Base-by-base conservation (phyloP, 2,888 invertebrate species). In the Chirona hameri region DNA sequence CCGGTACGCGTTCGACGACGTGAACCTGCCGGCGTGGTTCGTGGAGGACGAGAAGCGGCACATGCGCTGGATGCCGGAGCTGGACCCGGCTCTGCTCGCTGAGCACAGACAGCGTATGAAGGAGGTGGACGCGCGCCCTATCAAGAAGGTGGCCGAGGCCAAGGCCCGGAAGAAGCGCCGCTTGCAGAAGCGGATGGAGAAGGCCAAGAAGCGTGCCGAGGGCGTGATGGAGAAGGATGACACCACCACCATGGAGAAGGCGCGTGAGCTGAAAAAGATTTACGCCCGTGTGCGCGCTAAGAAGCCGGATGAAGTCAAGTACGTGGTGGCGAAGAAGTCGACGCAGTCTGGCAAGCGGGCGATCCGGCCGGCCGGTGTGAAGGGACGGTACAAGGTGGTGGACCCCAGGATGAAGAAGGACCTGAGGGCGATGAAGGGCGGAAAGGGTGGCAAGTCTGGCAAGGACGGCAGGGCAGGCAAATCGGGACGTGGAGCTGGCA, bases 401-500 rank as follows among this genome's bases (percentile, higher is more conserved):
- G 99, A 99, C 91, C 93, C 94, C 1, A 91, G 99, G 85, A 93
- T 98, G 94, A 99, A 98, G 89, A 98, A 98, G 88, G 99, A 99
- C 88, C 89, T 87, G 57, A 85, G 87, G 31, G 85, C 83, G 10
- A 82, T 83, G 80, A 82, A 83, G 24, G 72, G 31, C 55, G 82
- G 27, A 39, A 83, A 83, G 81, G 80, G 39, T n/a, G 39, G 31
- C 48, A 60, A 60, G 24, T 5, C 21, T 21, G 39, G 65, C 86
- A 79, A 52, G 29, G 14, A 10, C 52, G 80, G 52, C 29, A 52
- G n/a, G 76, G 46, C 39, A 7, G 46, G 12, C 10, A 76, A 39
- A 18, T 52, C 52, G 0, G 46, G 24, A 1, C 39, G 46, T 46
- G 46, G 46, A 24, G 21, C 24, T 15, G 76, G 76, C 5, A 76